phyloP scores from a whole-genome alignment of 2,113 vertebrate species.

The Nothobranchius kuhntae region DNA sequence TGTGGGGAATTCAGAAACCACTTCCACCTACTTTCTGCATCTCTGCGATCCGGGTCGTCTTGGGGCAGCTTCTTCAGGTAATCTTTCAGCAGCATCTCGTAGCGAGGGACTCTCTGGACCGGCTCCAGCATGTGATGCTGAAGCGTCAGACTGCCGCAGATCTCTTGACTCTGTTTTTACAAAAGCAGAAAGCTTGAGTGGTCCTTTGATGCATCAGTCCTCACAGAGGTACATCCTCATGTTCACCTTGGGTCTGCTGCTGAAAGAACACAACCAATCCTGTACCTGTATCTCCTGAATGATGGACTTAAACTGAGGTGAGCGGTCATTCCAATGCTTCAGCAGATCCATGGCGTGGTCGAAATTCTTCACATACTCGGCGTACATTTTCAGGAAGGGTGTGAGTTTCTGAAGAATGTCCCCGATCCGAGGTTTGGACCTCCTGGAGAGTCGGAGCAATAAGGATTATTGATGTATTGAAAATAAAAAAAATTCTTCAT shows the following conservation, averaged over 20 bases:
- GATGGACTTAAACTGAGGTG: constrained; percentile 90
- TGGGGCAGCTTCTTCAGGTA: constrained; percentile 94
- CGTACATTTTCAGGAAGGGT: constrained; percentile 99
- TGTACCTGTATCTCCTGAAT: constrained; percentile 95
- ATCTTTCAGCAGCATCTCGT: constrained; percentile 98
- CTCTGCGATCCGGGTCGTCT: constrained; percentile 87
- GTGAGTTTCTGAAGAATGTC: constrained; percentile 96
- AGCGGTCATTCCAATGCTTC: constrained; percentile 91
- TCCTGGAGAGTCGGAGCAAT: constrained; percentile 54
- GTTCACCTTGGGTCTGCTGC: too few species aligned
- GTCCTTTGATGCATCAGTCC: neutral
- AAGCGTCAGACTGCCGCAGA: constrained; percentile 88
- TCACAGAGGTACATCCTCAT: too few species aligned
- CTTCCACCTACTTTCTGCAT: constrained; percentile 87
- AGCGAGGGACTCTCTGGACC: constrained; percentile 95
- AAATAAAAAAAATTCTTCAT: neutral
- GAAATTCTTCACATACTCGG: constrained; percentile 95
- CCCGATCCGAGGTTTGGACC: constrained; percentile 88
- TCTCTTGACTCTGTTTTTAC: constrained; percentile 85
- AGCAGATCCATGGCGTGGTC: constrained; percentile 95
- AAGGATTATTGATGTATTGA: neutral
- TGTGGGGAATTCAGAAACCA: too few species aligned
- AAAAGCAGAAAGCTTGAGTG: neutral
- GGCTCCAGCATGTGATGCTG: constrained; percentile 99
- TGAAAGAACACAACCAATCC: constrained; percentile 33